Evolutionary conservation across 2,113 vertebrate genomes (phyloP), one percentile per base, ranked within the genome.

Genomic region (Ictidomys tridecemlineatus): DNA sequence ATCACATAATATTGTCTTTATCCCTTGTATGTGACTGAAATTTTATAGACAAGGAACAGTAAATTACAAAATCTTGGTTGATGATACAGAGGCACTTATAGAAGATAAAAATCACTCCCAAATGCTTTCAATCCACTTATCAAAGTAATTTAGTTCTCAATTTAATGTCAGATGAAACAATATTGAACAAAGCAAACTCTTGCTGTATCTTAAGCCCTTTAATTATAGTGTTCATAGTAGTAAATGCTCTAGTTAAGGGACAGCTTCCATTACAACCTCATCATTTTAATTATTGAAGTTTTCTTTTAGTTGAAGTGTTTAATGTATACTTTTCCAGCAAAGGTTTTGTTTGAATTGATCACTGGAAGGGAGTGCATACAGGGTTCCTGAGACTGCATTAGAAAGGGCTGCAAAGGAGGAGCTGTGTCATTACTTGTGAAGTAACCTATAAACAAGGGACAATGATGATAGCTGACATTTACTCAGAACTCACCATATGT

Each of bases 81-180:
- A 73, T 77, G 45, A 72, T 70, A 37, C 70, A 82, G 85, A 84
- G 9, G 58, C 80, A 22, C 83, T 93, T 78, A 72, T 7, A 80
- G 78, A 95, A 87, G 42, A 39, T 45, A 70, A 63, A 45, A 93
- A 74, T 90, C 39, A 80, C 28, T 87, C 85, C 82, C 69, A 42
- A 91, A 72, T 76, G 26, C 74, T 89, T 95, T 63, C 45, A 24
- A 63, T 79, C 79, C 85, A 96, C 67, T 96, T 90, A 93, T 85
- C 96, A 86, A 89, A 85, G 56, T 58, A 94, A 86, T 92, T 94
- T 82, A 95, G 82, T 91, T 84, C 73, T 92, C 76, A 69, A 0
- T 76, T 90, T 82, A 95, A 96, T 53, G 39, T 48, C 85, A 91
- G 82, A 93, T 89, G 78, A 97, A 89, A 95, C 78, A 95, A 48